Evolutionary conservation across 2,113 vertebrate genomes (phyloP).

Genomic region (Xyliphius kryptos): DNA sequence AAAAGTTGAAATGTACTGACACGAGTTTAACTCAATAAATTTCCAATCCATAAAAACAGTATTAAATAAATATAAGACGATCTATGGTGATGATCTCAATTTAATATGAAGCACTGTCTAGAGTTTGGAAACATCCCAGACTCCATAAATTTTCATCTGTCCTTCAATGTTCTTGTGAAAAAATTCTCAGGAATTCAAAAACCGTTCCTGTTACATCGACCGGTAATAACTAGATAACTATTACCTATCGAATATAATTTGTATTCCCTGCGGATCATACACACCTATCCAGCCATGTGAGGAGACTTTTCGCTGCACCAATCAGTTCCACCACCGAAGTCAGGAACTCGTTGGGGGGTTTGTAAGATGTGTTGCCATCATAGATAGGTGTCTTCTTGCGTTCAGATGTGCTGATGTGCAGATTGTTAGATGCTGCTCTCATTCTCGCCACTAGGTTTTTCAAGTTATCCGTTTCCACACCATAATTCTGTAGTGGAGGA

Average conservation of each 20-base stretch:
- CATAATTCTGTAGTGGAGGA: constrained; percentile 95
- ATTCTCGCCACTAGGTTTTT: constrained; percentile 86
- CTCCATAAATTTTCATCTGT: constrained; percentile 29
- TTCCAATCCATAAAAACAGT: no score
- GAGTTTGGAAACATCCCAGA: constrained; percentile 21
- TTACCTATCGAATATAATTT: no score
- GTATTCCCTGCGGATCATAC: no score
- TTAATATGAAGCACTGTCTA: constrained; percentile 2
- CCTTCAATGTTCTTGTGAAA: constrained; percentile 30
- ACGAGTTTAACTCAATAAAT: no score
- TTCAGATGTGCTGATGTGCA: constrained; percentile 81
- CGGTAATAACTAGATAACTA: constrained; percentile 5
- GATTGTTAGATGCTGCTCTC: constrained; percentile 76
- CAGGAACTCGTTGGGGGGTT: constrained; percentile 91
- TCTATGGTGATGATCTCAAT: background rate
- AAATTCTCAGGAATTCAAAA: constrained; percentile 12
- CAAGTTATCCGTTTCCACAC: constrained; percentile 93
- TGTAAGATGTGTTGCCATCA: constrained; percentile 73
- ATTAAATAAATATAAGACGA: no score
- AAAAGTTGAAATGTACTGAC: no score
- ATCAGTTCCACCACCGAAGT: constrained; percentile 96
- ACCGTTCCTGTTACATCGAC: constrained; percentile 3
- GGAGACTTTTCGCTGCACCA: constrained; percentile 86
- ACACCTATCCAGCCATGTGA: constrained; percentile 96
- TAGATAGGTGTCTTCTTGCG: constrained; percentile 75